Evolutionary conservation across 2,113 vertebrate species (phyloP), one percentile per base, ranked within the genome.

Genomic region (Cervus canadensis): DNA sequence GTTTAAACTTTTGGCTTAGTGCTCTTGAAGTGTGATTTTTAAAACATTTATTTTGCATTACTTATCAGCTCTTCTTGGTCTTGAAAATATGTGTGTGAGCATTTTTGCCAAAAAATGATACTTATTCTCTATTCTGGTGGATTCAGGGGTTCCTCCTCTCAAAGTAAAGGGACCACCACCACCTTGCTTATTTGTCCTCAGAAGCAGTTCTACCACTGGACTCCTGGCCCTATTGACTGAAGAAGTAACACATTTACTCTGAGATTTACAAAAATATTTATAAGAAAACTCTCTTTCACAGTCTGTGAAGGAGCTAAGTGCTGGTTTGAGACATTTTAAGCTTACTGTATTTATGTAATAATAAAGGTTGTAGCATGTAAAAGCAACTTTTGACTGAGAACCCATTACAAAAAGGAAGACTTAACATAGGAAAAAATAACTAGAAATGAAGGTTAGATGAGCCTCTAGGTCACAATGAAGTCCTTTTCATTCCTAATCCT

Each of bases 131-230:
- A 0, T 40, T 54, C 30, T 4, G 12, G 56, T 59, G 90, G 25
- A 7, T 54, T 93, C 2, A 4, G 50, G 45, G 59, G 26, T n/a
- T 33, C 7, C 7, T 88, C 15, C 33, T 28, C 2, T 30, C 36
- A n/a, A 8, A 16, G 13, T 15, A 36, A 93, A 21, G 25, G 23
- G 52, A 40, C n/a, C 5, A 2, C 36, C 7, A 0, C 19, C 28
- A 8, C 6, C 2, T 3, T n/a, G 28, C 7, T 28, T 28, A 1
- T 2, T 59, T 59, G 14, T 28, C 36, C 36, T 62, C 1, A 28
- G 40, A 40, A 25, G 23, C 11, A 17, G 25, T 30, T 28, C 52
- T 76, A 0, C n/a, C 28, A 3, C 19, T 25, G 50, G 21, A 19
- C 7, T 56, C 2, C 13, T 40, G 64, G 48, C 45, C 14, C 2